These are phyloP conservation scores for Synanthedon myopaeformis DNA, from an alignment of 2,888 invertebrate species.

Conservation along the genomic window DNA sequence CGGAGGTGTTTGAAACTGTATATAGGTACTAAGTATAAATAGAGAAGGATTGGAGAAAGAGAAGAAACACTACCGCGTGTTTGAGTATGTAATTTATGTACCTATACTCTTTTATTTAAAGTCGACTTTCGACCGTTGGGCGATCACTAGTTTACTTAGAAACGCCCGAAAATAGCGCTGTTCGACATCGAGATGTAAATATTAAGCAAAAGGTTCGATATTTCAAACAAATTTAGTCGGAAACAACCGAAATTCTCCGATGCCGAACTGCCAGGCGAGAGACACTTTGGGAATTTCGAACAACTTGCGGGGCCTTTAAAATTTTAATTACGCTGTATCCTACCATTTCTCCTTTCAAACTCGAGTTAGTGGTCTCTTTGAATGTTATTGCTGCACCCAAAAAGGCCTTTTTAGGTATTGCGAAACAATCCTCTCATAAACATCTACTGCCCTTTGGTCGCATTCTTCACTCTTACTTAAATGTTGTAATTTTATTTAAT, in stretches of 20 bases:
- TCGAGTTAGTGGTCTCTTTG: constrained; percentile 20
- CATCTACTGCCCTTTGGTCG: not conserved
- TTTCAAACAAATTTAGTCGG: constrained; percentile 5
- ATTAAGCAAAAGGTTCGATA: too few relatives aligned
- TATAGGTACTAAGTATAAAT: too few relatives aligned
- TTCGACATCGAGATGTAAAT: too few relatives aligned
- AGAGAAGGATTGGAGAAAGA: too few relatives aligned
- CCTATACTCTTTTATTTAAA: too few relatives aligned
- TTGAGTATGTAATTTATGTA: too few relatives aligned
- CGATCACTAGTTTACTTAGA: too few relatives aligned
- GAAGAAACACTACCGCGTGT: too few relatives aligned
- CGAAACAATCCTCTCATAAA: not conserved
- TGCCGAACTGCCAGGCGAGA: constrained; percentile 16
- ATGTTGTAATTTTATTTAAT: too few relatives aligned
- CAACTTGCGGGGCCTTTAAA: constrained; percentile 26
- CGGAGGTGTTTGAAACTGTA: too few relatives aligned
- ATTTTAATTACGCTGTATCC: constrained; percentile 38
- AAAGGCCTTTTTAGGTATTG: constrained; percentile 16
- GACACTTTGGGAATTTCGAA: constrained; percentile 20
- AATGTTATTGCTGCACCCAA: constrained; percentile 21
- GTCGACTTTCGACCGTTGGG: too few relatives aligned
- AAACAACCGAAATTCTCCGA: constrained; percentile 17
- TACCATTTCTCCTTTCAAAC: constrained; percentile 18
- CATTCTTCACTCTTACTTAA: not conserved
- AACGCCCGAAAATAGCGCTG: too few relatives aligned